Base-by-base conservation (phyloP, 1,140 invertebrate species). In the Oreohelix idahoensis region DNA sequence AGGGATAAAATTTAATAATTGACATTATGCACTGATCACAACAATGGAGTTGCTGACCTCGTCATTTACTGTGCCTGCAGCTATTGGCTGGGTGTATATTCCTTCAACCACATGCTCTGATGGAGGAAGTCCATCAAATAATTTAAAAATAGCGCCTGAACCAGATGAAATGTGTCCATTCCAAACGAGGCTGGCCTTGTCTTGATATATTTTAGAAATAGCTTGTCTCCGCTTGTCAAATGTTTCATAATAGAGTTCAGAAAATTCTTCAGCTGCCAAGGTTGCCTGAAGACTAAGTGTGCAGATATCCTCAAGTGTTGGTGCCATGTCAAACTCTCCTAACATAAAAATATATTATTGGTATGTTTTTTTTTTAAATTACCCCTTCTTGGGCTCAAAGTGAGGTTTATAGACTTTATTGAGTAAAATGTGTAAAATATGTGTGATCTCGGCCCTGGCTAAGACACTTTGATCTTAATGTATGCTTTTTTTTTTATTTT, bases 81-180 rank as follows among this genome's bases (percentile, higher is more conserved):
- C 91, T 75, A 97, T 94, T 26, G 96, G 96, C 88, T 97, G 96
- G 36, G 96, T 94, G 92, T 97, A 96, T 38, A 97, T 90, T 0
- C 95, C 95, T 73, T 93, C 94, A 39, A 97, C 83, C 35, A 92
- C 93, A 91, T 96, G 96, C 86, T 95, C 94, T 69, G 96, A 95
- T 5, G 94, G 89, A 42, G 96, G 96, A 81, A 97, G 90, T 83
- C 95, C 95, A 86, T 95, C 94, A 86, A 95, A 94, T 91, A 96
- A 97, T 88, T 96, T 96, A 87, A 96, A 94, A 80, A 97, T 97
- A 73, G 94, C 94, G 74, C 96, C 95, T 88, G 94, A 95, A 13
- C 96, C 96, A 84, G 92, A 94, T 0, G 95, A 93, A 32, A 95
- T 94, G 93, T 96, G 96, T 49, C 97, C 97, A 94, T 97, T 97